Percentiles rank a stretch among this genome's conserved stretches.
Evolutionary conservation across 2,888 invertebrate species (phyloP).

Genomic region (Bugulina stolonifera): DNA sequence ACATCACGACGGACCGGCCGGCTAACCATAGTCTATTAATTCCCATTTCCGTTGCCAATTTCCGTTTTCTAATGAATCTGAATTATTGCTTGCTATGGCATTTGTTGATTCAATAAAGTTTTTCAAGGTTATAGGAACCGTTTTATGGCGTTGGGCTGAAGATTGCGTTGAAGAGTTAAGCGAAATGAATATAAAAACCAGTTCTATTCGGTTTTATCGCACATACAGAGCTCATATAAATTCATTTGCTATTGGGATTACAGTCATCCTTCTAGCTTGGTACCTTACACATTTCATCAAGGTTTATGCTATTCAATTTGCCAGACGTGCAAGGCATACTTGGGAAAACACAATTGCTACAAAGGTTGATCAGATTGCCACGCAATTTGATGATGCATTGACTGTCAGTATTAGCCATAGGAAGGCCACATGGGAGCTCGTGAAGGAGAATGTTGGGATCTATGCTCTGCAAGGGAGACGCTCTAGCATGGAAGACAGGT

Average conservation of each 20-base stretch:
- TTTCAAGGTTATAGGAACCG: not conserved
- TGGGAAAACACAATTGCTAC: slow-evolving; percentile 13
- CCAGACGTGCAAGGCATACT: not conserved
- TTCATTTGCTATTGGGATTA: not conserved
- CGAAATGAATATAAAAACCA: not conserved
- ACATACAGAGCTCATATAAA: not conserved
- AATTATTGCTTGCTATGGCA: not conserved
- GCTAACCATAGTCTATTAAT: too few relatives aligned
- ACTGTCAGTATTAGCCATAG: slow-evolving; percentile 31
- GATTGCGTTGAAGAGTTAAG: not conserved
- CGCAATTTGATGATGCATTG: slow-evolving; percentile 23
- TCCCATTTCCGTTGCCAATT: too few relatives aligned
- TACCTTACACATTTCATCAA: not conserved
- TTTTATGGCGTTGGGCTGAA: not conserved
- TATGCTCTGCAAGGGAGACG: slow-evolving; percentile 85
- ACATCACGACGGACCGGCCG: too few relatives aligned
- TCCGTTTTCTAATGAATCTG: too few relatives aligned
- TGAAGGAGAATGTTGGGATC: slow-evolving; percentile 70
- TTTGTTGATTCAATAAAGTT: not conserved
- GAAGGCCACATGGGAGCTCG: slow-evolving; percentile 65
- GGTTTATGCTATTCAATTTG: not conserved
- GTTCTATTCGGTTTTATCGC: not conserved
- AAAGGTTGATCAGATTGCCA: slow-evolving; percentile 1
- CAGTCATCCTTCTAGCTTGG: not conserved
- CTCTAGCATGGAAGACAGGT: slow-evolving; percentile 89